A percentile compares a stretch with the other conserved stretches of the same genome.
These are phyloP conservation scores for Tichodroma muraria DNA, from an alignment of 2,113 vertebrate genomes.

Conservation along the genomic window DNA sequence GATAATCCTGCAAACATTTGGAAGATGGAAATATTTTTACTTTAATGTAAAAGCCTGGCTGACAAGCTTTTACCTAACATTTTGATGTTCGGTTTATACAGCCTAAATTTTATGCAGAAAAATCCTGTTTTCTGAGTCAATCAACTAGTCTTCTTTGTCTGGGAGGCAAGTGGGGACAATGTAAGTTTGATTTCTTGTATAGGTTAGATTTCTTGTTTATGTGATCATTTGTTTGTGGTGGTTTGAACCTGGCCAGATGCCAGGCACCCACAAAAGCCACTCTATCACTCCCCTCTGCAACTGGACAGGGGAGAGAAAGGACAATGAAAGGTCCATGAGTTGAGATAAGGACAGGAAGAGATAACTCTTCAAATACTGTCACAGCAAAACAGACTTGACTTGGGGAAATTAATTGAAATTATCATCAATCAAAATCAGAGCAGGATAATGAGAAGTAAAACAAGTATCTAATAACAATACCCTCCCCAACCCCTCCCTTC, in stretches of 20 bases:
- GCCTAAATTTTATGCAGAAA: neutral
- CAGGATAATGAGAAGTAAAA: neutral
- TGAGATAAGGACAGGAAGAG: neutral
- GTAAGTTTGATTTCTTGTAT: neutral
- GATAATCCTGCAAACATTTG: neutral
- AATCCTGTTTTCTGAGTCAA: neutral
- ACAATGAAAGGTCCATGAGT: neutral
- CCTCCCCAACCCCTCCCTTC: neutral
- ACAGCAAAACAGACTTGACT: neutral
- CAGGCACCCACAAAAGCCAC: neutral
- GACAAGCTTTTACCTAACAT: neutral
- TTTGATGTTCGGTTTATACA: neutral
- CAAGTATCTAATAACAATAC: neutral
- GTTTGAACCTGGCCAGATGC: neutral
- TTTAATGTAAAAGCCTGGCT: neutral
- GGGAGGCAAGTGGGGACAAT: rapidly evolving
- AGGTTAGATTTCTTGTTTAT: neutral
- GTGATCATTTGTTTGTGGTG: neutral
- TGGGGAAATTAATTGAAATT: neutral
- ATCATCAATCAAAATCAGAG: neutral
- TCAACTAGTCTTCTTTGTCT: neutral
- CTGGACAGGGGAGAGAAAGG: neutral
- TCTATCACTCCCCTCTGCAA: neutral
- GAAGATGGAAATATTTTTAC: neutral
- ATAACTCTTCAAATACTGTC: neutral